Evolutionary conservation across 2,888 invertebrate species (phyloP), one percentile per base, ranked within the genome.

Genomic region (Dryobota labecula): DNA sequence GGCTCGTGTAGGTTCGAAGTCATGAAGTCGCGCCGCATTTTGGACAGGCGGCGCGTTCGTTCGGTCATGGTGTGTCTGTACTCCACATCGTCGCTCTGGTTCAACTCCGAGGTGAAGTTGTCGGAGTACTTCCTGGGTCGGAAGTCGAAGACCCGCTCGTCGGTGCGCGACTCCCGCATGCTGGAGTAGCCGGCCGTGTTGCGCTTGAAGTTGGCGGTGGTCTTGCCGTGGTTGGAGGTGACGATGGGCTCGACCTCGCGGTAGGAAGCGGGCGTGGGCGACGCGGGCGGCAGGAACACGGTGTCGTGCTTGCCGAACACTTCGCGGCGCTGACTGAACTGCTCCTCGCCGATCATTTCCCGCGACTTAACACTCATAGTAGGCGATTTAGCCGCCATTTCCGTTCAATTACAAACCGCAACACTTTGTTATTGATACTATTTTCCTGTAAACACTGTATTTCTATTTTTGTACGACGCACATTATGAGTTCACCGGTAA

Each of bases 401-500:
- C 94, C 94, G 94, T 92, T 92, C 94, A 93, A 95, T 95, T 92
- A 94, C 92, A 95, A 94, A 95, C 95, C 95, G 93, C 95, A 94
- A 92, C 94, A 94, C 94, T 94, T 92, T 94, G 93, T 94, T 93
- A 94, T 94, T 94, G 92, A 94, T 92, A 93, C 92, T 94, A 93
- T 95, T 95, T 96, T 95, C 95, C 95, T 94, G 94, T 92, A 93
- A 93, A 93, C 94, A 93, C 92, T 91, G 91, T 94, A 88, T 90
- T 92, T 95, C 95, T 95, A 95, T 96, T 96, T 95, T 91, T 86
- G 94, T 90, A 90, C 92, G 88, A 90, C 93, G 90, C 95, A 94
- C 95, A 94, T 95, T 93, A 95, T 95, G 95, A 95, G 92, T 95
- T 95, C 95, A 94, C 94, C 92, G 93, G 94, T 93, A 93, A 91